Percentiles rank a stretch among this genome's conserved stretches.
Evolutionary conservation across 2,888 invertebrate genomes (phyloP).

Genomic region (Alsophila aescularia): DNA sequence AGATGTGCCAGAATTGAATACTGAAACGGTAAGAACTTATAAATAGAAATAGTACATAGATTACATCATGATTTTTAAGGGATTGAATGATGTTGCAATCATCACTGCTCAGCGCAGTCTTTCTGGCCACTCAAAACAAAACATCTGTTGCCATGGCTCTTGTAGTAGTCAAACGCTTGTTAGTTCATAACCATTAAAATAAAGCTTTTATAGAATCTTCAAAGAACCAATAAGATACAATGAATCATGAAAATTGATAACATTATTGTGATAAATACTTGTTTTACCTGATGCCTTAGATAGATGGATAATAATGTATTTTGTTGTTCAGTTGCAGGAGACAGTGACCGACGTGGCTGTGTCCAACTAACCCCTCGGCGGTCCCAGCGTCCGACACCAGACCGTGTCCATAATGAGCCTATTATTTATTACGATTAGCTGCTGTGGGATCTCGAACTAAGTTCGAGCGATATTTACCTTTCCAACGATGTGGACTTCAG

Average conservation of each 20-base stretch:
- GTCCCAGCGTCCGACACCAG: constrained; percentile 47
- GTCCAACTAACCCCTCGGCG: constrained; percentile 56
- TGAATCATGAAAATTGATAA: too few relatives aligned
- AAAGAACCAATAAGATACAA: too few relatives aligned
- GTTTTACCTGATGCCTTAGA: background rate
- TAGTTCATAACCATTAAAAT: too few relatives aligned
- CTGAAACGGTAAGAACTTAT: constrained; percentile 62
- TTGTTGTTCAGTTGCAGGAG: constrained; percentile 55
- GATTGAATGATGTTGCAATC: too few relatives aligned
- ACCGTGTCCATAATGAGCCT: constrained; percentile 67
- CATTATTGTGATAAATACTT: too few relatives aligned
- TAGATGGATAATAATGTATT: background rate
- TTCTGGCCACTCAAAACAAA: too few relatives aligned
- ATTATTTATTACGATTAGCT: constrained; percentile 78
- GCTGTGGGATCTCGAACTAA: constrained; percentile 77
- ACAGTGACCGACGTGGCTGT: constrained; percentile 64
- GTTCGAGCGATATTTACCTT: constrained; percentile 71
- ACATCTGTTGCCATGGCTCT: too few relatives aligned
- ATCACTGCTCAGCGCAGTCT: too few relatives aligned
- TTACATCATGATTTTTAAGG: too few relatives aligned
- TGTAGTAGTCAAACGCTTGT: too few relatives aligned
- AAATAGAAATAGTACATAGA: background rate
- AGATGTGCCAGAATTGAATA: constrained; percentile 71
- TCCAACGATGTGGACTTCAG: constrained; percentile 70
- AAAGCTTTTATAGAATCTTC: too few relatives aligned